Evolutionary conservation across 2,888 invertebrate genomes (phyloP).

Genomic region (Trilocha varians): DNA sequence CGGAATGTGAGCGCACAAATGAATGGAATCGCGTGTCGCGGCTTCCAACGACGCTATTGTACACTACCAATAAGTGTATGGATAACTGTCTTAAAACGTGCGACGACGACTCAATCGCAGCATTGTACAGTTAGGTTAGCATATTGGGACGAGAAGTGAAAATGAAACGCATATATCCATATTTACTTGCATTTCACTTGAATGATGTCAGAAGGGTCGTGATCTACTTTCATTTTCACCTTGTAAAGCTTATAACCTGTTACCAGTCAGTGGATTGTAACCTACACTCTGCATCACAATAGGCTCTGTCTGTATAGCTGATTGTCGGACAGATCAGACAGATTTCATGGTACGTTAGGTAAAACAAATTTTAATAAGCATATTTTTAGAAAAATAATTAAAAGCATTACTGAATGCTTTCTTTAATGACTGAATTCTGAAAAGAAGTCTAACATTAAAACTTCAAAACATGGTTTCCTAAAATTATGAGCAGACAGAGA

Average conservation of each 20-base stretch:
- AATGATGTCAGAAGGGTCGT: constrained; percentile 9
- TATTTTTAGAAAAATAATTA: no score
- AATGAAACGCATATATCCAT: constrained; percentile 31
- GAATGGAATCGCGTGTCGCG: constrained; percentile 42
- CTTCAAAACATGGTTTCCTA: no score
- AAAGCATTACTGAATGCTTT: no score
- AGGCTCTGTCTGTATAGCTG: no score
- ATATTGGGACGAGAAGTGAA: constrained; percentile 33
- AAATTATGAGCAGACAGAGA: background rate
- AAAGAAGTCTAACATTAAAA: no score
- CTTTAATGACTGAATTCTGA: no score
- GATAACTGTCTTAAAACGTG: constrained; percentile 37
- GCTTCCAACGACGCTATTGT: constrained; percentile 38
- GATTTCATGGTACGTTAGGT: no score
- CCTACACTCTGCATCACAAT: no score
- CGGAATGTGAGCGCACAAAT: constrained; percentile 47
- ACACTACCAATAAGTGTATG: constrained; percentile 48
- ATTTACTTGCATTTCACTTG: constrained; percentile 18
- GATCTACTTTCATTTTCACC: background rate
- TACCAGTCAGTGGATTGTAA: no score
- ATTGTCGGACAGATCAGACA: no score
- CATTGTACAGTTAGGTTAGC: constrained; percentile 50
- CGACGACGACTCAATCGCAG: constrained; percentile 23
- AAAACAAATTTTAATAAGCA: no score
- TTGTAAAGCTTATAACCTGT: no score